Conservation (phyloP, 2,888 invertebrate genomes). For the Chrysolina oricalcia region DNA sequence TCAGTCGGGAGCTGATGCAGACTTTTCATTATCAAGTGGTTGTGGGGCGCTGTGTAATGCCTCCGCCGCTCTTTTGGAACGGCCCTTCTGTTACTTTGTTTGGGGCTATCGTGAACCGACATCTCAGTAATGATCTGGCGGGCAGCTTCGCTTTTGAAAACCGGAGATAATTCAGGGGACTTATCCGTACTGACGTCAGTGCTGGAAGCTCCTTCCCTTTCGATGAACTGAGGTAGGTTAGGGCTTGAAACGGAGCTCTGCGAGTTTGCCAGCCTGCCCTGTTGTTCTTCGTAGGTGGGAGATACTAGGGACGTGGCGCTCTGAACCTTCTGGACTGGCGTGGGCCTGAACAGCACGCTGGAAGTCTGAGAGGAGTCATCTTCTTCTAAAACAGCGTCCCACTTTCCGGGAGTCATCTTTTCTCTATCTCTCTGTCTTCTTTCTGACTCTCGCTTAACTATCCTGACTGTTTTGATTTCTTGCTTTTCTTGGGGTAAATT, state of each 20-base stretch:
- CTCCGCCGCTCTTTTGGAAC: slow-evolving; percentile 88
- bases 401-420: slow-evolving; percentile 73
- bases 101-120: slow-evolving; percentile 69
- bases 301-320: slow-evolving; percentile 42
- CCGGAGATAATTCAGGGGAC: slow-evolving; percentile 81
- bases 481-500: slow-evolving; percentile 81
- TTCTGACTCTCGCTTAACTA: slow-evolving; percentile 93
- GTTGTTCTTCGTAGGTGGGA: slow-evolving; percentile 58
- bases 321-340: slow-evolving; percentile 53
- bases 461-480: slow-evolving; percentile 94
- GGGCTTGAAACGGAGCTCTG: slow-evolving; percentile 60
- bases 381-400: slow-evolving; percentile 70
- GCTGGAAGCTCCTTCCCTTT: slow-evolving; percentile 53
- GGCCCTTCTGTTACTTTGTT: slow-evolving; percentile 74
- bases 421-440: slow-evolving; percentile 88
- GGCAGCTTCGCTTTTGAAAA: slow-evolving; percentile 91
- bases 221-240: slow-evolving; percentile 61
- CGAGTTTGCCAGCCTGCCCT: slow-evolving; percentile 33
- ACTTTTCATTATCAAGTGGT: slow-evolving; percentile 69
- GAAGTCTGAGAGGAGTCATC: slow-evolving; percentile 66
- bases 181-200: slow-evolving; percentile 63
- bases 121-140: slow-evolving; percentile 90
- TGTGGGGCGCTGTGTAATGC: slow-evolving; percentile 89
- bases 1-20: slow-evolving; percentile 65
- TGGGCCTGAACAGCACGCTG: slow-evolving; percentile 63